These are phyloP conservation scores for Drosophila fungiperda DNA, from an alignment of 2,888 invertebrate genomes.

Conservation along the genomic window DNA sequence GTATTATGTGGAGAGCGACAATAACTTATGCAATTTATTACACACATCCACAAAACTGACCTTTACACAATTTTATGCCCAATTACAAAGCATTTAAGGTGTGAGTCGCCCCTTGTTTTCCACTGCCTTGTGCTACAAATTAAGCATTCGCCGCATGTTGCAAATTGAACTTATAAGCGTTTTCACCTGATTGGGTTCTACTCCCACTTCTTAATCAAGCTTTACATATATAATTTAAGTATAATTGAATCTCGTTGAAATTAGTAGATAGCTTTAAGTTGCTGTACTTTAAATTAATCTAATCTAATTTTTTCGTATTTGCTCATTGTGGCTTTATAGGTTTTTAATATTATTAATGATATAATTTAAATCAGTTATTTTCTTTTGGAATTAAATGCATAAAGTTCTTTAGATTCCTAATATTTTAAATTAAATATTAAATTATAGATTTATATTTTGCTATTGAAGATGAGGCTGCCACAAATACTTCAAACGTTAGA, in stretches of 20 bases:
- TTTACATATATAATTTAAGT: too few species aligned
- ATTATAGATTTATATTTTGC: not conserved
- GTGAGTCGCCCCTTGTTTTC: not conserved
- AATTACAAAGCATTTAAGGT: too few species aligned
- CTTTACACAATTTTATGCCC: too few species aligned
- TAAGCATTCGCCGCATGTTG: slow-evolving; percentile 31
- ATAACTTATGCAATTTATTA: too few species aligned
- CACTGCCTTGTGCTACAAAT: not conserved
- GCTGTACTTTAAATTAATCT: not conserved
- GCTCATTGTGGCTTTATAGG: not conserved
- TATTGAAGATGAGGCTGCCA: not conserved
- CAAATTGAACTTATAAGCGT: slow-evolving; percentile 67
- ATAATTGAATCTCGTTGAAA: not conserved
- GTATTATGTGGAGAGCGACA: slow-evolving; percentile 6
- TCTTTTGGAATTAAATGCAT: not conserved
- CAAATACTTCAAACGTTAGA: not conserved
- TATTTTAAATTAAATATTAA: not conserved
- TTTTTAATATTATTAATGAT: not conserved
- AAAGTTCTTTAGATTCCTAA: not conserved
- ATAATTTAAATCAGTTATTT: not conserved
- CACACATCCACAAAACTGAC: too few species aligned
- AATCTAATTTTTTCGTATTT: not conserved
- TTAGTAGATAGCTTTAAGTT: not conserved
- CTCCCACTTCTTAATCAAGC: not conserved
- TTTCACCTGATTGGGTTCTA: slow-evolving; percentile 5